Evolutionary conservation across 1,140 invertebrate genomes (phyloP).

Genomic region (Bombus waltoni): DNA sequence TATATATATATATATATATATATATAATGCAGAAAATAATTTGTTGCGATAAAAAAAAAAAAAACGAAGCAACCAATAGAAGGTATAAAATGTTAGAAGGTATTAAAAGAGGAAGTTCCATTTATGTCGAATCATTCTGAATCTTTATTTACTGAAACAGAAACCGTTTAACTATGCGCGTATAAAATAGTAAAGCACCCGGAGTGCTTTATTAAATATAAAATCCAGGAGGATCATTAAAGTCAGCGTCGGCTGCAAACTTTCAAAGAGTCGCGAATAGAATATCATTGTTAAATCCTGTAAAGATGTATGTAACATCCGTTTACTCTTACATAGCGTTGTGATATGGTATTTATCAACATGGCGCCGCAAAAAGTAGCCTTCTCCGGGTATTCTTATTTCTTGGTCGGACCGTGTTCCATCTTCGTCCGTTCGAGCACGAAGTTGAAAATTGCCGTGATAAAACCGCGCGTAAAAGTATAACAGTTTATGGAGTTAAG

Average conservation of each 20-base stretch:
- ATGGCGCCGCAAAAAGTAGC: background rate
- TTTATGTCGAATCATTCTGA: background rate
- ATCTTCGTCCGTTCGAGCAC: constrained; percentile 25
- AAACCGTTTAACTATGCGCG: background rate
- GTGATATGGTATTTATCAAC: constrained; percentile 18
- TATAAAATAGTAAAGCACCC: background rate
- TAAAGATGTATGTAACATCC: background rate
- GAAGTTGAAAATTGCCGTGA: constrained; percentile 44
- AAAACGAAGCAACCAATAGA: no score
- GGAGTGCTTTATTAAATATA: constrained; percentile 15
- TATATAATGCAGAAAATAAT: no score
- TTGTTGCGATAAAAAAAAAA: no score
- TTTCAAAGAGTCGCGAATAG: no score
- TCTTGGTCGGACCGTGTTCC: background rate
- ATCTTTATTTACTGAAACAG: background rate
- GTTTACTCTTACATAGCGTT: background rate
- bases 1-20: no score
- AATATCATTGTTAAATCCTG: background rate
- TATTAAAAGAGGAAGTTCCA: background rate
- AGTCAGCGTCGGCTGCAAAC: background rate
- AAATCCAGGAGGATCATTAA: background rate
- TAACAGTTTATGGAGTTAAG: constrained; percentile 62
- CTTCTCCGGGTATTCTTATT: background rate
- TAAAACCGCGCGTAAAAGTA: constrained; percentile 60
- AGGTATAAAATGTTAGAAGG: no score